These are phyloP conservation scores for Lottia scabra DNA, from an alignment of 2,888 invertebrate species.

Conservation along the genomic window DNA sequence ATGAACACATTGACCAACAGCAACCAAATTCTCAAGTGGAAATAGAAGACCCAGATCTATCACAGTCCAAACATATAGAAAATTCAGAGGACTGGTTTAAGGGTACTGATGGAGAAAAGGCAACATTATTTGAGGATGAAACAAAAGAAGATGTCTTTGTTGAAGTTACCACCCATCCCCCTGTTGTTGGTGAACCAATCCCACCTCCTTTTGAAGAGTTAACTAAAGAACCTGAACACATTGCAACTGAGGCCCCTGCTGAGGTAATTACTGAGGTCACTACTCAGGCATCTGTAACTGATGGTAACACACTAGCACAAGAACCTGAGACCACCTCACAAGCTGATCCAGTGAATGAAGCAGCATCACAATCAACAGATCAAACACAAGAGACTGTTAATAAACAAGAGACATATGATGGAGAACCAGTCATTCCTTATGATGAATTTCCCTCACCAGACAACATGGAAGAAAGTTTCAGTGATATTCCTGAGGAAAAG, in stretches of 20 bases:
- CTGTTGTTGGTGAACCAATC: neutral
- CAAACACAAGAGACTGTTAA: neutral
- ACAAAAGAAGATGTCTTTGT: no score
- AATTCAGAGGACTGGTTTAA: no score
- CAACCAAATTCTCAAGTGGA: neutral
- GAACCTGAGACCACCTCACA: no score
- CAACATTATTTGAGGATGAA: neutral
- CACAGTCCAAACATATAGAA: no score
- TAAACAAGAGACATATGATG: neutral
- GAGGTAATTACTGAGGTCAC: neutral
- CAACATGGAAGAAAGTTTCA: neutral
- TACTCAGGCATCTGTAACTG: no score
- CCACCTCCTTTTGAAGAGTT: neutral
- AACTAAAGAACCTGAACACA: neutral
- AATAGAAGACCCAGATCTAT: no score
- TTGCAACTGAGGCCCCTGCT: neutral
- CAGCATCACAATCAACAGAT: neutral
- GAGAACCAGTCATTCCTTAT: neutral
- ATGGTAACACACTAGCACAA: no score
- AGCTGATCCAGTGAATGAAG: no score
- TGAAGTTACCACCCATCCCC: neutral
- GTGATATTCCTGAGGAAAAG: conserved; percentile 5
- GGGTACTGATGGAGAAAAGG: no score
- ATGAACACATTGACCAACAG: neutral
- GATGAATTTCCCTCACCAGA: conserved; percentile 13